Evolutionary conservation across 2,113 vertebrate genomes (phyloP), one percentile per base, ranked within the genome.

Genomic region (Heteronetta atricapilla): DNA sequence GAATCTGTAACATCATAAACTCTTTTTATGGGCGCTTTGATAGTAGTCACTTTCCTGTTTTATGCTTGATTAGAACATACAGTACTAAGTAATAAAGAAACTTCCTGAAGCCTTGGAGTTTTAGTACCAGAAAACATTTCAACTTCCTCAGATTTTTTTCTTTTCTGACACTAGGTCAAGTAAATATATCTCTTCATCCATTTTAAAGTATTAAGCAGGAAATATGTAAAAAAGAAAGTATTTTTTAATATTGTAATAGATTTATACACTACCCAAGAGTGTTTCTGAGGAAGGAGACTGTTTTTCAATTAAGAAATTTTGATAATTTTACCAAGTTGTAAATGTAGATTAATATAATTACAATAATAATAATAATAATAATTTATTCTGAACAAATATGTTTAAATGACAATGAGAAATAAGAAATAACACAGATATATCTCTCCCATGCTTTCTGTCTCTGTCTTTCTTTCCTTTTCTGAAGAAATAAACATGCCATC

Each of bases 1-100:
- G 97, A 98, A 97, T 98, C 97, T 98, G 97, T 98, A 98, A 98
- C 98, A 98, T 98, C 97, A 98, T 98, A 98, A 98, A 98, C 98
- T 97, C 95, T 97, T 98, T 98, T 98, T 98, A 98, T 98, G 96
- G 94, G 96, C 96, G 98, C 97, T 98, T 98, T 98, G 98, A 98
- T 98, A 98, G 97, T 97, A 97, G 93, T 97, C 96, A 97, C 97
- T 98, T 98, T 96, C 96, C 92, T 97, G 95, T 91, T 98, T 97
- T 98, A 97, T 98, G 96, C 97, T 97, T 98, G 98, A 98, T 98
- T 97, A 98, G 97, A 97, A 97, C 97, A 96, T 98, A 98, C 97
- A 98, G 97, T 98, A 97, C 90, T 97, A 95, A 98, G 97, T 97
- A 98, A 98, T 98, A 98, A 97, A 98, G 96, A 97, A 97, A 97